Evolutionary conservation across 37 sponge, comb jelly and placozoan species (phyloP).

Genomic region (Corticium candelabrum): DNA sequence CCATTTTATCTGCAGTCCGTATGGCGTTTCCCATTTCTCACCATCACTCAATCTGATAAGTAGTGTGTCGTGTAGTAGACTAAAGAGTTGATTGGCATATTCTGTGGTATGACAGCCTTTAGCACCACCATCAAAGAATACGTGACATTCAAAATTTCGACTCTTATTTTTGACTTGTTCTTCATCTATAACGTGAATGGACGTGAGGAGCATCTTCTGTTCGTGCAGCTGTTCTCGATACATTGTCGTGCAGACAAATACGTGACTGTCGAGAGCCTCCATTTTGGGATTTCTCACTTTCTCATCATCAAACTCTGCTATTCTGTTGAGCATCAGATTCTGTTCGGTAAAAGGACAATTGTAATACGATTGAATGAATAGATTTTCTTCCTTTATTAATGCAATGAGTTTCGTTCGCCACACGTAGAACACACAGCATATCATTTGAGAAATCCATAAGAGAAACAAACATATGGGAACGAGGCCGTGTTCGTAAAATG

Average conservation of each 20-base stretch:
- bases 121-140: constrained; percentile 72
- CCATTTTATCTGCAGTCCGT: constrained; percentile 59
- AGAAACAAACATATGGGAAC: background rate
- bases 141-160: constrained; percentile 56
- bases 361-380: constrained; percentile 66
- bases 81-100: constrained; percentile 61
- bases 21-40: constrained; percentile 47
- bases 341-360: constrained; percentile 58
- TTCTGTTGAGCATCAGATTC: constrained; percentile 49
- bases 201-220: constrained; percentile 67
- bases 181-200: constrained; percentile 48
- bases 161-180: constrained; percentile 17
- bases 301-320: background rate
- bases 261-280: constrained; percentile 7
- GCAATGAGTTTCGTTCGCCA: background rate
- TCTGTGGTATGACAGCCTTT: constrained; percentile 40
- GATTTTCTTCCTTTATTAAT: constrained; percentile 30
- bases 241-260: constrained; percentile 86
- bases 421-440: background rate
- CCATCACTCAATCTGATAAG: constrained; percentile 15
- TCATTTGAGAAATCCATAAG: background rate
- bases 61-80: constrained; percentile 52
- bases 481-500: background rate
- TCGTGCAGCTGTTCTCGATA: constrained; percentile 56
- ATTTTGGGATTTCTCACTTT: background rate